Percentiles rank a stretch among this genome's conserved stretches.
These are phyloP conservation scores for Capreolus pygargus DNA, from an alignment of 2,113 vertebrate genomes.

Conservation along the genomic window DNA sequence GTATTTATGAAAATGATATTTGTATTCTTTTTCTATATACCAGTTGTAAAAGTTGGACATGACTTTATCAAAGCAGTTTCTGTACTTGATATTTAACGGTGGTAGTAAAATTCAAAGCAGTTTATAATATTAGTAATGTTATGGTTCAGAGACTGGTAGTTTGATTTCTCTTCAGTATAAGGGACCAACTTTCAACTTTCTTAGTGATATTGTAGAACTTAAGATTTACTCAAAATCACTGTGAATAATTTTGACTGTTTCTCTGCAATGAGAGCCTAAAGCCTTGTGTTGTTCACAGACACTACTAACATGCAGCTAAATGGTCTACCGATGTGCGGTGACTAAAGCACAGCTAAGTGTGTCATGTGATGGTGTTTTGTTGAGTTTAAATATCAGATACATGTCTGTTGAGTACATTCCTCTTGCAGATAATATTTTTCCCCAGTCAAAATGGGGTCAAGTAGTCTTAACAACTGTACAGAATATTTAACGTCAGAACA, in stretches of 20 bases:
- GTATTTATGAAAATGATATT: background rate
- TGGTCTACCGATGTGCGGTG: background rate
- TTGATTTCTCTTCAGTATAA: background rate
- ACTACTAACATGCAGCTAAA: background rate
- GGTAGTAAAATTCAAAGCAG: background rate
- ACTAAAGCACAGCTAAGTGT: background rate
- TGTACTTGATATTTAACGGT: conserved; percentile 12
- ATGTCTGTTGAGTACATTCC: background rate
- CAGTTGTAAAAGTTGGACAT: background rate
- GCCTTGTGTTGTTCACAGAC: background rate
- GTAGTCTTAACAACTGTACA: background rate
- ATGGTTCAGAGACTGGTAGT: background rate
- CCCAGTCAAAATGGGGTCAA: background rate
- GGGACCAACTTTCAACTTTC: background rate
- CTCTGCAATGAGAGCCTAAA: background rate
- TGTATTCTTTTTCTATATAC: background rate
- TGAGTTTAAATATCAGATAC: background rate
- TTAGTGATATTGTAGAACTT: background rate
- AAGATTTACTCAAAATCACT: conserved; percentile 6
- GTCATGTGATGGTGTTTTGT: background rate
- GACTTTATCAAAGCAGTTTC: conserved; percentile 22
- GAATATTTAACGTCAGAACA: background rate
- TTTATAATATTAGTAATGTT: conserved; percentile 2
- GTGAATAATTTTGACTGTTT: background rate
- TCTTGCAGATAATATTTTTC: conserved; percentile 15